These are phyloP conservation scores for Gibbula magus DNA, from an alignment of 2,888 invertebrate species.

Conservation along the genomic window DNA sequence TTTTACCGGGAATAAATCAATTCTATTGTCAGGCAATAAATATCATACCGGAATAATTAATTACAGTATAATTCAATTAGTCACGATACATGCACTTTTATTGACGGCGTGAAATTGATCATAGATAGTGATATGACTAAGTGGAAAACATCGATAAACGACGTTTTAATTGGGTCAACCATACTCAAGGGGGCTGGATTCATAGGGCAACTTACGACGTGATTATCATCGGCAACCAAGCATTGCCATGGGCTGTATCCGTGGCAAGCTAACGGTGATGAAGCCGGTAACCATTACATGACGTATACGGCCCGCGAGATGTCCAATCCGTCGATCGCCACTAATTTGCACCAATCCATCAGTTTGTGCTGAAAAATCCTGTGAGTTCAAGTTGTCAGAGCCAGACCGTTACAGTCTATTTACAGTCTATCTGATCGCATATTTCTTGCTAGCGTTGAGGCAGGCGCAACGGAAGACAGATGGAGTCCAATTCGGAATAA, in stretches of 20 bases:
- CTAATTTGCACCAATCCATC: slow-evolving; percentile 3
- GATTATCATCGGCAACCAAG: background rate
- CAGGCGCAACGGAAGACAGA: background rate
- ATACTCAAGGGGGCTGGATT: too few relatives aligned
- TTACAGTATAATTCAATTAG: too few relatives aligned
- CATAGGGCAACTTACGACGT: background rate
- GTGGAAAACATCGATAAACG: too few relatives aligned
- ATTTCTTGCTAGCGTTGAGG: background rate
- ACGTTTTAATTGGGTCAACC: too few relatives aligned
- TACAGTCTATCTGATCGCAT: slow-evolving; percentile 7
- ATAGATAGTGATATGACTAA: too few relatives aligned
- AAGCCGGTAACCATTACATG: background rate
- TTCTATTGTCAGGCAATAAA: too few relatives aligned
- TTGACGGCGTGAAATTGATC: too few relatives aligned
- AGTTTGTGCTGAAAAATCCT: background rate
- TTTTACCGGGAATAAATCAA: too few relatives aligned
- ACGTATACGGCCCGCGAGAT: background rate
- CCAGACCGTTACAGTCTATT: background rate
- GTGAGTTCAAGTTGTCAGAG: background rate
- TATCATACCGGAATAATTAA: too few relatives aligned
- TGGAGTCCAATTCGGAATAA: background rate
- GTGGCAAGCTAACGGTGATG: background rate
- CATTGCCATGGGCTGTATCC: background rate
- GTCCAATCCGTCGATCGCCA: background rate
- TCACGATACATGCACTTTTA: too few relatives aligned